Conservation (phyloP, 2,797 vertebrate species). For the Champsocephalus gunnari region DNA sequence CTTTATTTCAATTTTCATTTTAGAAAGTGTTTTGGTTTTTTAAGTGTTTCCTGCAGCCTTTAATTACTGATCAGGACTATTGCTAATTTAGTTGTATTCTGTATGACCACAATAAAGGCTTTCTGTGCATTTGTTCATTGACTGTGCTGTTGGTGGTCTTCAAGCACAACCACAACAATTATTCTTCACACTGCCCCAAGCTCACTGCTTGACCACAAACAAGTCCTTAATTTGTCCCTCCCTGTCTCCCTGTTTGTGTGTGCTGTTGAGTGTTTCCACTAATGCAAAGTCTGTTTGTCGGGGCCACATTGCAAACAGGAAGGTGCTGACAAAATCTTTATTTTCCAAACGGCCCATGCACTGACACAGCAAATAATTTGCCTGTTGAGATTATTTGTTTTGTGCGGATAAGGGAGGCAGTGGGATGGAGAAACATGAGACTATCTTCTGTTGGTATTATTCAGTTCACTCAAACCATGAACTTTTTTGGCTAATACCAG, state of each 20-base stretch:
- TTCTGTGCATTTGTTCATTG: too few relatives aligned
- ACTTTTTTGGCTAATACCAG: conserved; percentile 23
- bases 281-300: conserved; percentile 38
- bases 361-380: conserved; percentile 42
- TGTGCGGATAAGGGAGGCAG: conserved; percentile 19
- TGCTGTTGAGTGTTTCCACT: conserved; percentile 32
- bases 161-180: conserved; percentile 19
- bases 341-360: conserved; percentile 54
- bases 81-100: too few relatives aligned
- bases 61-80: too few relatives aligned
- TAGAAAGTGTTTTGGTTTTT: too few relatives aligned
- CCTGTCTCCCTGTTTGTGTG: conserved; percentile 32
- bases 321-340: conserved; percentile 47
- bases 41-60: too few relatives aligned
- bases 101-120: too few relatives aligned
- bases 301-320: conserved; percentile 64
- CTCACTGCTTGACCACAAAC: conserved; percentile 30
- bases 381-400: conserved; percentile 42
- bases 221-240: conserved; percentile 26
- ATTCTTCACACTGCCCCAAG: conserved; percentile 33
- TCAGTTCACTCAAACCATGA: conserved; percentile 6
- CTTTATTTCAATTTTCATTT: too few relatives aligned
- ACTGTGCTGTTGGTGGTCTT: conserved; percentile 17
- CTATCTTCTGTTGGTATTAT: background rate
- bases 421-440: background rate